phyloP scores from a whole-genome alignment of 2,888 invertebrate species.

The Drosophila merina region DNA sequence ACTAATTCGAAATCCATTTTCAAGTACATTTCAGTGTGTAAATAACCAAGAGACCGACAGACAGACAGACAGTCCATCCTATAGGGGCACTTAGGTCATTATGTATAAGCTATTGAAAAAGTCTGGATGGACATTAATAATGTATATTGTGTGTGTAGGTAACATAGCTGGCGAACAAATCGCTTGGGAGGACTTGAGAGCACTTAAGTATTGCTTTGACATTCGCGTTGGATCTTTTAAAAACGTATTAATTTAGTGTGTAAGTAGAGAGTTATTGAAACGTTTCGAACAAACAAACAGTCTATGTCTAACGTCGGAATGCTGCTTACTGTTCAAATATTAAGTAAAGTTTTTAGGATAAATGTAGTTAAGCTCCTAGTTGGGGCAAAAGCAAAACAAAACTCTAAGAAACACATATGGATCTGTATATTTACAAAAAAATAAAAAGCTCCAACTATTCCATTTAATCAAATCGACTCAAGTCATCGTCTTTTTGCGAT shows the following conservation, averaged over 20 bases:
- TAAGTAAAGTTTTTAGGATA: conserved; percentile 11
- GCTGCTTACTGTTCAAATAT: conserved; percentile 28
- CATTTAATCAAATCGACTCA: conserved; percentile 76
- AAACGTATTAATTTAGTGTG: conserved; percentile 40
- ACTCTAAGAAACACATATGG: conserved; percentile 28
- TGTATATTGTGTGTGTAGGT: conserved; percentile 17
- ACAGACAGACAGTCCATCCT: conserved; percentile 44
- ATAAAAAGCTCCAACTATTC: conserved; percentile 32
- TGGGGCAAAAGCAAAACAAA: conserved; percentile 11
- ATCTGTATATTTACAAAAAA: conserved; percentile 41
- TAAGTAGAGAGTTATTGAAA: conserved; percentile 55
- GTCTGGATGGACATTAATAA: conserved; percentile 8
- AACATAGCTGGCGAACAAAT: conserved; percentile 28
- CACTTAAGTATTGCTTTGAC: conserved; percentile 37
- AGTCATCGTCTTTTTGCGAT: conserved; percentile 36
- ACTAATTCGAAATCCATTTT: background rate
- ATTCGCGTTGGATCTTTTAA: conserved; percentile 41
- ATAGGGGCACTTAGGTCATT: conserved; percentile 39
- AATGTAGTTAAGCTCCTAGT: conserved; percentile 17
- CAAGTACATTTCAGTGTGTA: conserved; percentile 20
- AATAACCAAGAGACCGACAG: conserved; percentile 15
- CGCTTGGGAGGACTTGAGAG: background rate
- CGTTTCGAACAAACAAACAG: conserved; percentile 49
- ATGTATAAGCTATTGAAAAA: conserved; percentile 23
- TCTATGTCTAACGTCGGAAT: conserved; percentile 18